A percentile compares a stretch with the other conserved stretches of the same genome.
Conservation (phyloP, 2,113 vertebrate genomes). For the Dicentrarchus labrax region DNA sequence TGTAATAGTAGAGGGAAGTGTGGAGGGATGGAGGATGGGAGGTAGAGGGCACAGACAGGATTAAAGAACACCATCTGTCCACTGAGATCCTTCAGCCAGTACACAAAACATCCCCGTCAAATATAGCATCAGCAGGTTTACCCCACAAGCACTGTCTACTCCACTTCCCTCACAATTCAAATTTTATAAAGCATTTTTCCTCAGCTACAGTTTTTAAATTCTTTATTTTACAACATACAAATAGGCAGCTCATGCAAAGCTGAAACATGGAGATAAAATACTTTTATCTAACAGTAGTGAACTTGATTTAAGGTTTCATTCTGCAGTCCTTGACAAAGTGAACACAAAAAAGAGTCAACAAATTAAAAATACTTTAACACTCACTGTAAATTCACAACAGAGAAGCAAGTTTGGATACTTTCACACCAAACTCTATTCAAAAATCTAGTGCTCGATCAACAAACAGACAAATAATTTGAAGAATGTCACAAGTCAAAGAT, state of each 20-base stretch:
- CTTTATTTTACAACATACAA: background rate
- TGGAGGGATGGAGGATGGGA: constrained; percentile 43
- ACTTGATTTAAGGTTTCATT: background rate
- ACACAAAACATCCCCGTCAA: constrained; percentile 55
- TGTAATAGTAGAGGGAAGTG: constrained; percentile 20
- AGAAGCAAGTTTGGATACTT: background rate
- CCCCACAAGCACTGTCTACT: background rate
- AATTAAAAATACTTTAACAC: background rate
- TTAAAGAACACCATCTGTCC: constrained; percentile 84
- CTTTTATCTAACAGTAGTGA: background rate
- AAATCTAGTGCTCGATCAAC: background rate
- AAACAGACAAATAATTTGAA: background rate
- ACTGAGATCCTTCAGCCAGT: constrained; percentile 37
- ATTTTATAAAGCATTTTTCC: background rate
- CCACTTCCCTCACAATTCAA: background rate
- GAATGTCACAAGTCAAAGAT: background rate
- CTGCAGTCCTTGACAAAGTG: background rate
- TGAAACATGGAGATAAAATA: background rate
- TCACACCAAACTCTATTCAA: background rate
- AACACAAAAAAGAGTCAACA: background rate
- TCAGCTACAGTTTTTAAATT: background rate
- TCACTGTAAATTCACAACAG: background rate
- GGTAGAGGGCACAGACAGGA: constrained; percentile 76
- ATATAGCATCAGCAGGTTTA: constrained; percentile 23
- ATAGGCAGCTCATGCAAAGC: background rate